Conservation (phyloP, 2,888 invertebrate species). For the Druceiella hillmani region DNA sequence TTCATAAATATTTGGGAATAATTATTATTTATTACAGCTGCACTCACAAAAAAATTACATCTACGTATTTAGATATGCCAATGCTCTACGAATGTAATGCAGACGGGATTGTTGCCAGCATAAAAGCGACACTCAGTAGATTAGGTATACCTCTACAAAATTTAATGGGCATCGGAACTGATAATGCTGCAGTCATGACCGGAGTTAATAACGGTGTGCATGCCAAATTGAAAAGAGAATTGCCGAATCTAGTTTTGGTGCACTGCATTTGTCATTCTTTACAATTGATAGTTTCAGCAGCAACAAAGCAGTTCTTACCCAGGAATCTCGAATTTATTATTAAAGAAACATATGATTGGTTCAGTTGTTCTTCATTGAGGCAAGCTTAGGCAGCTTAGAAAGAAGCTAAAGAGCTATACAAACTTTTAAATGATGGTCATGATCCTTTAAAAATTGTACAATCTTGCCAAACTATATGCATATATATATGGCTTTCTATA, state of each 20-base stretch:
- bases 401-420: too few relatives aligned
- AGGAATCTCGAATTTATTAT: conserved; percentile 1
- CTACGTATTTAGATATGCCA: conserved; percentile 21
- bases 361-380: too few relatives aligned
- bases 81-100: conserved; percentile 18
- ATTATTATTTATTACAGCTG: conserved; percentile 13
- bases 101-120: conserved; percentile 17
- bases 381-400: too few relatives aligned
- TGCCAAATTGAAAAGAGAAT: conserved; percentile 1
- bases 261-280: conserved; percentile 1
- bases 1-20: conserved; percentile 12
- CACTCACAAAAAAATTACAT: conserved; percentile 19
- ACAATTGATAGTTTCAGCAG: conserved; percentile 3
- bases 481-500: too few relatives aligned
- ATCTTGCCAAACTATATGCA: too few relatives aligned
- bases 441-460: too few relatives aligned
- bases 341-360: too few relatives aligned
- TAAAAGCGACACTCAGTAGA: conserved; percentile 14
- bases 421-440: too few relatives aligned
- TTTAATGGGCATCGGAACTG: conserved; percentile 30
- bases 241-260: too few relatives aligned
- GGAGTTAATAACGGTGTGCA: neutral
- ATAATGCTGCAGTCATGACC: too few relatives aligned
- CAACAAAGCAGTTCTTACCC: conserved; percentile 1
- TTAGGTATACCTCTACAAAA: conserved; percentile 23